A percentile compares a stretch with the other conserved stretches of the same genome.
Conservation (phyloP, 2,113 vertebrate species). For the Megaleporinus macrocephalus region DNA sequence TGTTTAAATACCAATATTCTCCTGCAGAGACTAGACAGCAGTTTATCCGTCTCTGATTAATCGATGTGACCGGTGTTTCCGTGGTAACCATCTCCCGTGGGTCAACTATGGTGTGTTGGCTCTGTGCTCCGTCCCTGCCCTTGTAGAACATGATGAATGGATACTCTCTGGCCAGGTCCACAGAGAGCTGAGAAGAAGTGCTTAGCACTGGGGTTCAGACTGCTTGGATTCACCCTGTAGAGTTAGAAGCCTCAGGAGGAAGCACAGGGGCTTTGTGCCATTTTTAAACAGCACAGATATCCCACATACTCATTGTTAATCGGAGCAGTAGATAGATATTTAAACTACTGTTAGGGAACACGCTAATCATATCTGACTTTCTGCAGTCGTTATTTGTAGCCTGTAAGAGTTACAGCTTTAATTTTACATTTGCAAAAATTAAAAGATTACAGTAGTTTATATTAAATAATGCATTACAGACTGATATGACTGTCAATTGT, state of each 20-base stretch:
- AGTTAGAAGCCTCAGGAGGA: constrained; percentile 31
- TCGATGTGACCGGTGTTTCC: constrained; percentile 34
- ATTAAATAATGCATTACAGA: too few species aligned
- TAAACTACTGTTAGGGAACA: neutral
- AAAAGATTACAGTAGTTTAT: too few species aligned
- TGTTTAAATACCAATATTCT: neutral
- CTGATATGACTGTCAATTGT: too few species aligned
- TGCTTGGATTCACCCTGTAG: constrained; percentile 19
- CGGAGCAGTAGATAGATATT: neutral
- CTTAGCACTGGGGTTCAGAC: constrained; percentile 22
- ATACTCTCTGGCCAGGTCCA: constrained; percentile 30
- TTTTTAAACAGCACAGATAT: neutral
- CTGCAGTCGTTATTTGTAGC: neutral
- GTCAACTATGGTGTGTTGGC: constrained; percentile 13
- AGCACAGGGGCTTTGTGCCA: neutral
- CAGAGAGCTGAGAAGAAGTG: constrained; percentile 14
- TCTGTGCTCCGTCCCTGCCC: neutral
- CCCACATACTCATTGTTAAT: too few species aligned
- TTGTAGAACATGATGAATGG: constrained; percentile 43
- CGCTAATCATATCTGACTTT: neutral
- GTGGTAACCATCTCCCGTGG: constrained; percentile 23
- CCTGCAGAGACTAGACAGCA: neutral
- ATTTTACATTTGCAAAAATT: too few species aligned
- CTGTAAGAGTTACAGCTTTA: too few species aligned
- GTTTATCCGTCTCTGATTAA: constrained; percentile 30